Percentiles rank a stretch among this genome's conserved stretches.
These are phyloP conservation scores for Trididemnum clinides DNA, from an alignment of 23 tunicate species.

Conservation along the genomic window DNA sequence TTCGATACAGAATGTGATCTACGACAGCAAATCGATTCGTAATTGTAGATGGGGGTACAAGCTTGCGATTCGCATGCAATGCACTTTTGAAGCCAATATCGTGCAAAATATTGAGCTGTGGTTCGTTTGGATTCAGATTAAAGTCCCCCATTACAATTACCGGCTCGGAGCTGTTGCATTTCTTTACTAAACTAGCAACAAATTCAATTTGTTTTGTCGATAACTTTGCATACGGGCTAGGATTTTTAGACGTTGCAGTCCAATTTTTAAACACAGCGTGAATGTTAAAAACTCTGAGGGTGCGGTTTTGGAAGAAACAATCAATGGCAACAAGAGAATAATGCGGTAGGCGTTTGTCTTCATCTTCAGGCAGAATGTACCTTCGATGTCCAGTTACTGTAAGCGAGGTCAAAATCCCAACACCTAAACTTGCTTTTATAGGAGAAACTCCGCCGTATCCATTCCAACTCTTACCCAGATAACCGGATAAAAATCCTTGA, in stretches of 20 bases:
- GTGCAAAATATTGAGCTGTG: constrained; percentile 59
- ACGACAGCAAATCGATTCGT: constrained; percentile 57
- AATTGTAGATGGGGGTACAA: constrained; percentile 34
- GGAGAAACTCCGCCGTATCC: constrained; percentile 46
- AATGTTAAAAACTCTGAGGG: constrained; percentile 47
- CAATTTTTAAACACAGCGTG: constrained; percentile 90
- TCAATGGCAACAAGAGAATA: constrained; percentile 19
- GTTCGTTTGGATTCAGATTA: constrained; percentile 71
- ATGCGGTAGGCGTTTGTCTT: constrained; percentile 8
- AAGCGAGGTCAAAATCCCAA: constrained; percentile 57
- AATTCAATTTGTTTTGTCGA: constrained; percentile 55
- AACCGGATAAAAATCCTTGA: constrained; percentile 42
- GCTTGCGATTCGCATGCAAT: constrained; percentile 17
- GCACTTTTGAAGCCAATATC: constrained; percentile 58
- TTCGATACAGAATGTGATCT: constrained; percentile 81
- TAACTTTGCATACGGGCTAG: constrained; percentile 31
- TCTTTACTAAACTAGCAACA: constrained; percentile 24
- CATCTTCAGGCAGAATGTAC: constrained; percentile 22
- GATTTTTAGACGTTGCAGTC: constrained; percentile 35
- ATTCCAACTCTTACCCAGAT: not conserved
- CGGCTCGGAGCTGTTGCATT: not conserved
- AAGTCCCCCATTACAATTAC: constrained; percentile 83
- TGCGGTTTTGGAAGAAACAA: not conserved
- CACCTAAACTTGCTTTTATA: constrained; percentile 56
- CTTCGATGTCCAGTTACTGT: constrained; percentile 28